A percentile compares a stretch with the other conserved stretches of the same genome.
These are phyloP conservation scores for Scolopax bukidnonensis DNA, from an alignment of 2,797 vertebrate species.

Conservation along the genomic window DNA sequence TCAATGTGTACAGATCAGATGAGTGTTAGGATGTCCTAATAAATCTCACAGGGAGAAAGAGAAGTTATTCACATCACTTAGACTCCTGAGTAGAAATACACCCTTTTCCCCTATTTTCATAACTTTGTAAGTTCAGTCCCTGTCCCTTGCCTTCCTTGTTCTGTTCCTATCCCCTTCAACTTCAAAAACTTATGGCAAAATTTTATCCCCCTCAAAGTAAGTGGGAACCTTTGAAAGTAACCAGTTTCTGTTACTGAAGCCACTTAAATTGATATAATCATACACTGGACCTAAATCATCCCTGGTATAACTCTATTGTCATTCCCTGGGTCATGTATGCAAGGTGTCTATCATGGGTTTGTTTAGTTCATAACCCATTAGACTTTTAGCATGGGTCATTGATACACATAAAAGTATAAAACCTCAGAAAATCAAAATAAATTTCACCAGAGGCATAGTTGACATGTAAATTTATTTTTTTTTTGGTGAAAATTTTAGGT, in stretches of 20 bases:
- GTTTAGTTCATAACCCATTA: background rate
- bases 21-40: background rate
- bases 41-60: background rate
- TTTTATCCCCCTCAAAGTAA: background rate
- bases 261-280: background rate
- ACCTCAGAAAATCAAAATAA: background rate
- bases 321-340: fast-evolving
- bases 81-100: background rate
- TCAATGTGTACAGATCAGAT: fast-evolving
- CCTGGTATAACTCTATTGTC: background rate
- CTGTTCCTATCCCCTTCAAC: background rate
- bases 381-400: background rate
- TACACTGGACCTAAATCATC: background rate
- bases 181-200: background rate
- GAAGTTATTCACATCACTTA: background rate
- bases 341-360: background rate
- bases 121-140: background rate
- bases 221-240: background rate
- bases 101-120: background rate
- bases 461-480: background rate
- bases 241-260: background rate
- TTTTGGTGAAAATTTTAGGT: background rate
- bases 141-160: background rate
- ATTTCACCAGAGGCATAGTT: background rate
- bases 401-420: background rate